Percentiles rank a stretch among this genome's conserved stretches.
These are phyloP conservation scores for Drosophila maculinotata DNA, from an alignment of 2,888 invertebrate genomes.

Conservation along the genomic window DNA sequence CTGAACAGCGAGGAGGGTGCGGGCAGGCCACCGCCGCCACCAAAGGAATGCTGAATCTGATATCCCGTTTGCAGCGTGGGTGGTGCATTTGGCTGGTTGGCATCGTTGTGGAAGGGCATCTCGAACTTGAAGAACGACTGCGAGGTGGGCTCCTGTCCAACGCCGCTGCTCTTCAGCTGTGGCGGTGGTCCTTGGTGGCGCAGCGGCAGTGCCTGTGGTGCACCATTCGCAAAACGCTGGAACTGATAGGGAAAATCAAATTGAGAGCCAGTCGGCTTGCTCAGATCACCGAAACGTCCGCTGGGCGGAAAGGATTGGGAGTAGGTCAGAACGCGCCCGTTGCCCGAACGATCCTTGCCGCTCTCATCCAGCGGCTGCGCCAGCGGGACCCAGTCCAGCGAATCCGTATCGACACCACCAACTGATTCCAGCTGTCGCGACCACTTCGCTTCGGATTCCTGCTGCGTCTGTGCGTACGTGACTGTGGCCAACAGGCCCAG, in stretches of 20 bases:
- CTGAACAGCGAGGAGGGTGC: constrained; percentile 80
- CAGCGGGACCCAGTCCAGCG: constrained; percentile 87
- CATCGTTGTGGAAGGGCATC: constrained; percentile 81
- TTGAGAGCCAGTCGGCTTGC: constrained; percentile 52
- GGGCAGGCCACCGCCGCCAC: constrained; percentile 55
- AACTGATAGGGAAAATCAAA: constrained; percentile 83
- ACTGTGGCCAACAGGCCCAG: constrained; percentile 65
- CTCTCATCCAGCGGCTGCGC: constrained; percentile 82
- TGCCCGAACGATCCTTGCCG: constrained; percentile 81
- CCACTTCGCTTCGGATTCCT: constrained; percentile 81
- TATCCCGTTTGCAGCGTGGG: constrained; percentile 84
- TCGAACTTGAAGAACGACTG: constrained; percentile 85
- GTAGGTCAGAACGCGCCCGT: constrained; percentile 84
- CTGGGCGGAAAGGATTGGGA: constrained; percentile 81
- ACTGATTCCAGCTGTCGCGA: constrained; percentile 83
- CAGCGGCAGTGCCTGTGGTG: constrained; percentile 66
- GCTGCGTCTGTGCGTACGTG: constrained; percentile 50
- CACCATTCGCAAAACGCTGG: constrained; percentile 74
- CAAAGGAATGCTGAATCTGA: constrained; percentile 83
- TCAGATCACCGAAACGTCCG: constrained; percentile 79
- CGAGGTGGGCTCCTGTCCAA: constrained; percentile 82
- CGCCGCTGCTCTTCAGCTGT: constrained; percentile 35
- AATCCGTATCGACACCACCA: constrained; percentile 71
- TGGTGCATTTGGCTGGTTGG: constrained; percentile 55
- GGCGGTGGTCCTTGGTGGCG: constrained; percentile 63